Evolutionary conservation across 2,113 vertebrate genomes (phyloP), one percentile per base, ranked within the genome.

Genomic region (Aplodontia rufa): DNA sequence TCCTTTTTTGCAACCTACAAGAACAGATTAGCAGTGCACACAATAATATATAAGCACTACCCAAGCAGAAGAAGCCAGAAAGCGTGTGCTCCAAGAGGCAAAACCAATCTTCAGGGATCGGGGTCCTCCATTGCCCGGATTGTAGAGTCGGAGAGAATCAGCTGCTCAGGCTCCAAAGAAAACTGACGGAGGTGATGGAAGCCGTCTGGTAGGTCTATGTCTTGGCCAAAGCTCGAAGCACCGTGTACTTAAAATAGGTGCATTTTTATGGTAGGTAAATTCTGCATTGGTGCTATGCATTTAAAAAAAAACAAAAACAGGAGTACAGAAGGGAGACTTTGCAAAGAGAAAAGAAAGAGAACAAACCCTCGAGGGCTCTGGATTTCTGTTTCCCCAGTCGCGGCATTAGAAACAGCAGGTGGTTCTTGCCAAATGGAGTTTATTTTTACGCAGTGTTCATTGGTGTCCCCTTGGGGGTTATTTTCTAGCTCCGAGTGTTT

Each of bases 401-500:
- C 68, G 96, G 55, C 55, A 79, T 92, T 78, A 90, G 92, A 95
- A 97, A 90, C 90, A 97, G 96, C 97, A 90, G 95, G 93, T 94
- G 95, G 86, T 26, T 81, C 66, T 94, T 91, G 86, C 95, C 94
- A 97, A 95, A 96, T 82, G 49, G 84, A 84, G 90, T 93, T 93
- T 97, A 97, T 97, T 97, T 97, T 96, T 97, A 97, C 97, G 96
- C 94, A 93, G 60, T 78, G 87, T 84, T 79, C 84, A 72, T 37
- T 80, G 95, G 47, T 49, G 19, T 69, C 51, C 87, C 74, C 87
- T 79, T 47, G 93, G 84, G 95, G 66, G 66, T 93, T 93, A 55
- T 97, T 95, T 93, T 79, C 95, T 72, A 87, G 81, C 85, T 26
- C 9, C 32, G 81, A 84, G 45, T 42, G 30, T 95, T 96, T 96